These are phyloP conservation scores for Porites rus DNA, from an alignment of 92 coral and sea anemone species.

Conservation along the genomic window DNA sequence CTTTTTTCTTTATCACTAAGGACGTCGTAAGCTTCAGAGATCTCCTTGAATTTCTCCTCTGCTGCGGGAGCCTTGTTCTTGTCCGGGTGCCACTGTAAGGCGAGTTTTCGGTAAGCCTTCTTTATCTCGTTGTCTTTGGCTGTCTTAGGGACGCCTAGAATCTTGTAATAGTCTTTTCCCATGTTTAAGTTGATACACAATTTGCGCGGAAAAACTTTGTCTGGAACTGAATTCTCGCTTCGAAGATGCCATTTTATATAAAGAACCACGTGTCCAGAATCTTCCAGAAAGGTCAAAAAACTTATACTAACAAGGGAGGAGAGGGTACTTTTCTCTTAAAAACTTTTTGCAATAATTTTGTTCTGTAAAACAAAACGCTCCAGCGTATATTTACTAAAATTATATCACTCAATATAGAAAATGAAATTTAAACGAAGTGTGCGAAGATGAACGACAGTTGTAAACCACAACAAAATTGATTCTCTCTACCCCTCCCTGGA, in stretches of 20 bases:
- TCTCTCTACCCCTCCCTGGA: not conserved
- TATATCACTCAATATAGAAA: no score
- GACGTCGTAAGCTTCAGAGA: conserved; percentile 97
- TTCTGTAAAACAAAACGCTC: not conserved
- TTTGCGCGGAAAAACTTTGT: no score
- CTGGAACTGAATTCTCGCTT: not conserved
- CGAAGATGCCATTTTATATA: conserved; percentile 1
- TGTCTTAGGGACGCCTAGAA: conserved; percentile 77
- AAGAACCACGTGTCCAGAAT: not conserved
- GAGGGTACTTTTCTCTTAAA: not conserved
- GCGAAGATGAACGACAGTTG: not conserved
- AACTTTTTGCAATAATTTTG: not conserved
- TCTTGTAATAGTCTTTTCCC: conserved; percentile 93
- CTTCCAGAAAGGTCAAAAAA: not conserved
- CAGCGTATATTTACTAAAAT: not conserved
- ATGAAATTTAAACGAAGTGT: not conserved
- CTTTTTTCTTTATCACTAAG: conserved; percentile 90
- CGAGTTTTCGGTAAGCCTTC: conserved; percentile 96
- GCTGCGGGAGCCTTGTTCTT: conserved; percentile 95
- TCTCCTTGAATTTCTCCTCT: conserved; percentile 95
- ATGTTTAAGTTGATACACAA: conserved; percentile 7
- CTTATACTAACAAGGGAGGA: not conserved
- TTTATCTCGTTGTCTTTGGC: conserved; percentile 91
- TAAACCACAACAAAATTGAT: not conserved
- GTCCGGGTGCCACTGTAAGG: conserved; percentile 95